phyloP scores from a whole-genome alignment of 1,140 invertebrate genomes.

The Heliconius congener region DNA sequence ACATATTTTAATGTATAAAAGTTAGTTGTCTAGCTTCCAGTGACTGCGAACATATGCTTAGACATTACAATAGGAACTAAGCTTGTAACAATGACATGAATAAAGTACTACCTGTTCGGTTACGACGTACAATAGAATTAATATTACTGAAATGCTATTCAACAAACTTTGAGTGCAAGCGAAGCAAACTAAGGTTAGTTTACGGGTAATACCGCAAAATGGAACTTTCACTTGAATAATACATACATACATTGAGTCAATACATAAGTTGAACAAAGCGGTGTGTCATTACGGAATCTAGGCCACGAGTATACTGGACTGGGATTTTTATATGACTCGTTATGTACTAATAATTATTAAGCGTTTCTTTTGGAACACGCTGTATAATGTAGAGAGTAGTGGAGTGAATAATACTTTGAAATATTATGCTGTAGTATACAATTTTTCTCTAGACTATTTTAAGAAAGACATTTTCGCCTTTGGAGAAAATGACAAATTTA shows the following conservation, averaged over 20 bases:
- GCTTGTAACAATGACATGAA: neutral
- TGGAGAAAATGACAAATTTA: too few relatives aligned
- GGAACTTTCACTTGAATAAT: neutral
- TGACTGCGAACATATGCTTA: neutral
- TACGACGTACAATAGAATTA: neutral
- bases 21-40: neutral
- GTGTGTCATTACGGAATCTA: slow-evolving; percentile 15
- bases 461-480: neutral
- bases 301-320: slow-evolving; percentile 14
- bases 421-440: neutral
- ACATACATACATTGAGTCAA: slow-evolving; percentile 1
- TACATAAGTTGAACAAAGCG: neutral
- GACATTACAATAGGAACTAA: neutral
- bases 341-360: slow-evolving; percentile 10
- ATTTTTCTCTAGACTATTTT: neutral
- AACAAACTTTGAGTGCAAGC: neutral
- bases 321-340: slow-evolving; percentile 16
- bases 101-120: neutral
- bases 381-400: neutral
- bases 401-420: neutral
- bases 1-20: neutral
- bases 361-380: neutral
- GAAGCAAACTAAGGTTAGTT: neutral
- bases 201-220: neutral
- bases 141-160: slow-evolving; percentile 2